phyloP scores from a whole-genome alignment of 2,113 vertebrate species.

The Callopanchax toddi region DNA sequence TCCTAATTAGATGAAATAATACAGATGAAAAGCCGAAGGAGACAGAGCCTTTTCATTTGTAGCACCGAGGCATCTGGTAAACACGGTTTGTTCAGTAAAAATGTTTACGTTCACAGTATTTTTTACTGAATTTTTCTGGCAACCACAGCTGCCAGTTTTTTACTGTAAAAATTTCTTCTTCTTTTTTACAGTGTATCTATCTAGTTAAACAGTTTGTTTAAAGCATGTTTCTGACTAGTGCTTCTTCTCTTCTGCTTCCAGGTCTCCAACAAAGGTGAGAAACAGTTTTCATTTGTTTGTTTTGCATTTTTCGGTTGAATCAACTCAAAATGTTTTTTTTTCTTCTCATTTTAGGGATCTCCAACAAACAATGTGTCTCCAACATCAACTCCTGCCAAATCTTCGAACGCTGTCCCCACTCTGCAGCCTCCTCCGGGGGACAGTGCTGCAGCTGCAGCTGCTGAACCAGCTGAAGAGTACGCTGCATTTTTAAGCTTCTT shows the following conservation, averaged over 20 bases:
- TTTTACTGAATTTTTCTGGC: too few relatives aligned
- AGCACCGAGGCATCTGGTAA: too few relatives aligned
- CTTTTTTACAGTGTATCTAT: too few relatives aligned
- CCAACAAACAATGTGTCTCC: slow-evolving; percentile 94
- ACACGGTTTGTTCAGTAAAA: too few relatives aligned
- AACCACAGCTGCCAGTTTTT: too few relatives aligned
- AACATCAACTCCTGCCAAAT: slow-evolving; percentile 95
- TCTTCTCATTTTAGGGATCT: slow-evolving; percentile 84
- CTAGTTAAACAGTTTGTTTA: background rate
- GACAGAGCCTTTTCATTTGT: too few relatives aligned
- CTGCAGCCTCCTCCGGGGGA: slow-evolving; percentile 89
- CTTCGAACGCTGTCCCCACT: slow-evolving; percentile 87
- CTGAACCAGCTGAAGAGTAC: slow-evolving; percentile 77
- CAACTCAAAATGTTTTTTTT: background rate
- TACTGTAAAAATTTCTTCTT: too few relatives aligned
- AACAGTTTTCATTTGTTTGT: background rate
- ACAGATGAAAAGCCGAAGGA: too few relatives aligned
- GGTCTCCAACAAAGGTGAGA: slow-evolving; percentile 81
- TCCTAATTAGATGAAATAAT: too few relatives aligned
- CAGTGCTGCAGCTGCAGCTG: slow-evolving; percentile 43
- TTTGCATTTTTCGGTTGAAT: background rate
- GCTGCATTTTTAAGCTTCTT: background rate
- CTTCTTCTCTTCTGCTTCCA: slow-evolving; percentile 36
- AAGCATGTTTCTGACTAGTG: background rate
- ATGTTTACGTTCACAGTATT: too few relatives aligned